Base-by-base conservation (phyloP, 2,797 vertebrate species). In the Anableps anableps region DNA sequence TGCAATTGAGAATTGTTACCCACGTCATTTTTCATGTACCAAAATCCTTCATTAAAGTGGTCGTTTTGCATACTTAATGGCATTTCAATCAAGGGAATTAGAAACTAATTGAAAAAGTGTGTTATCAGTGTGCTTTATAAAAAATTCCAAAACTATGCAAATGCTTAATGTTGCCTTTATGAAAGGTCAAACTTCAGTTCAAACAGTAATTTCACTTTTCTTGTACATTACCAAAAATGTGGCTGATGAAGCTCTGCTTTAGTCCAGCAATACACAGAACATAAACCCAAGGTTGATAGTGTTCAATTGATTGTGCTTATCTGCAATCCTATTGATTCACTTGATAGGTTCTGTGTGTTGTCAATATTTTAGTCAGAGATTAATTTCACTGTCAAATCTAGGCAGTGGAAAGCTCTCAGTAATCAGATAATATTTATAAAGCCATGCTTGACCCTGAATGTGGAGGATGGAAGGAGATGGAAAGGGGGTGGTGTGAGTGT, bases 331-430 rank as follows among this genome's bases (percentile, higher is more conserved):
- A 14, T 66, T 75, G 75, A 89, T 85, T 83, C 86, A 76, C 86
- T 92, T 91, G 91, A 92, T 93, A 82, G 85, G 80, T 88, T 87
- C 79, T 84, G 87, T 84, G 74, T 85, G 85, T 79, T 79, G 72
- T 95, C 94, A 91, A 95, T 95, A 93, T 94, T 95, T 93, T 89
- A 92, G 92, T 91, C 93, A 88, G 94, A 94, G 94, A 95, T 95
- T 95, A 92, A 94, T 96, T 95, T 95, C 90, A 90, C 86, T 26
- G 36, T 88, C 36, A 84, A 89, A 90, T 93, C 86, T 80, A 31
- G 58, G 90, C 83, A 89, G 89, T 84, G 89, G 86, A 92, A 92
- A 93, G 90, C 90, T 88, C 89, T 89, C 83, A 75, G 88, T 90
- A 91, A 92, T 95, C 93, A 94, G 94, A 95, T 95, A 93, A 92